Evolutionary conservation across 2,888 invertebrate species (phyloP), one percentile per base, ranked within the genome.

Genomic region (Ichneumoninae sp.): DNA sequence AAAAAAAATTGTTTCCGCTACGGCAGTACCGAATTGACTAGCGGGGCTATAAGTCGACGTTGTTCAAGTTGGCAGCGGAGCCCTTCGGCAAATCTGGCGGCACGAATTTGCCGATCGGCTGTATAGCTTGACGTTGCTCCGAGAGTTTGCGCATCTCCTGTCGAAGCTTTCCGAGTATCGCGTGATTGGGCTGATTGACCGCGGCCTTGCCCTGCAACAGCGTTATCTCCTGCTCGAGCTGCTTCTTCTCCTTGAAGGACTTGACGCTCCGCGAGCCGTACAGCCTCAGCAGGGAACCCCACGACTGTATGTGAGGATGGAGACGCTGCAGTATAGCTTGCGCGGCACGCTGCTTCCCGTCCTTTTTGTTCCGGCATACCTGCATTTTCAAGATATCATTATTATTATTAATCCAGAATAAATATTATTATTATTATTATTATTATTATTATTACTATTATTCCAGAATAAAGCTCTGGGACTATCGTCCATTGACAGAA

Each of bases 331-430:
- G 94, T 88, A 99, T 98, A 8, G 97, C 96, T 94, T 99, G 99
- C 4, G 99, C 97, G 22, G 99, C 99, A 88, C 97, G 95, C 93
- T 99, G 99, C 93, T 99, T 99, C 6, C 99, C 99, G 87, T 98
- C 98, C 90, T 98, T 96, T 94, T 99, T 99, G 94, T 99, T 99
- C 93, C 97, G 97, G 93, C 99, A 98, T n/a, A 97, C 90, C 92
- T 94, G 36, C 50, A 70, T 85, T 52, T 22, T 44, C 36, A n/a
- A 57, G 33, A 78, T 16, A 69, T 50, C 26, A 52, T 30, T 60
- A 16, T 30, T n/a, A 62, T 54, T 33, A 50, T 22, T 10, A 36
- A 36, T 36, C 8, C 7, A 10, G 10, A 40, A 40, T 1, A 3
- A 40, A 40, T 10, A 52, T 30, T 60, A 16, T 30, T n/a, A 62